Conservation (phyloP, 2,113 vertebrate species). For the Heloderma charlesbogerti region DNA sequence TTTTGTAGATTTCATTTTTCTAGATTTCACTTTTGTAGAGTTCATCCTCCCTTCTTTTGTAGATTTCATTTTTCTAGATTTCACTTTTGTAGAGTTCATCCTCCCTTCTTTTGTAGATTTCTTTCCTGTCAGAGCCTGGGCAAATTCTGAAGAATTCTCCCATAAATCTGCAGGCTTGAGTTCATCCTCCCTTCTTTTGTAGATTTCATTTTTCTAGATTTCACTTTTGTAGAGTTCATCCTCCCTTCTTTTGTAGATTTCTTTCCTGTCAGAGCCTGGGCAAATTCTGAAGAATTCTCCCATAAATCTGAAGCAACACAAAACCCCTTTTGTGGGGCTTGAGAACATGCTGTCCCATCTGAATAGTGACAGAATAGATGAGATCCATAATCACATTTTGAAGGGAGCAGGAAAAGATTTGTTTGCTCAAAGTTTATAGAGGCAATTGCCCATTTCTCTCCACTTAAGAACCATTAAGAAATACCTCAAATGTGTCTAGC, state of each 20-base stretch:
- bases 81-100: too few relatives aligned
- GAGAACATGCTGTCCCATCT: neutral
- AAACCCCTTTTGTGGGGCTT: neutral
- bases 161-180: too few relatives aligned
- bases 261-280: neutral
- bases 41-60: too few relatives aligned
- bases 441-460: slow-evolving; percentile 24
- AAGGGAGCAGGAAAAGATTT: slow-evolving; percentile 12
- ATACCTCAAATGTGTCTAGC: slow-evolving; percentile 32
- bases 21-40: too few relatives aligned
- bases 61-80: too few relatives aligned
- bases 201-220: too few relatives aligned
- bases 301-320: neutral
- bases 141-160: too few relatives aligned
- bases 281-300: neutral
- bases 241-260: neutral
- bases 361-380: neutral
- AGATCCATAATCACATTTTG: slow-evolving; percentile 6
- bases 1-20: too few relatives aligned
- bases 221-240: too few relatives aligned
- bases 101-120: too few relatives aligned
- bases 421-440: neutral
- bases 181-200: too few relatives aligned
- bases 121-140: too few relatives aligned
- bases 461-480: slow-evolving; percentile 28